phyloP scores from a whole-genome alignment of 1,140 invertebrate species.

The Charaxes varanes region DNA sequence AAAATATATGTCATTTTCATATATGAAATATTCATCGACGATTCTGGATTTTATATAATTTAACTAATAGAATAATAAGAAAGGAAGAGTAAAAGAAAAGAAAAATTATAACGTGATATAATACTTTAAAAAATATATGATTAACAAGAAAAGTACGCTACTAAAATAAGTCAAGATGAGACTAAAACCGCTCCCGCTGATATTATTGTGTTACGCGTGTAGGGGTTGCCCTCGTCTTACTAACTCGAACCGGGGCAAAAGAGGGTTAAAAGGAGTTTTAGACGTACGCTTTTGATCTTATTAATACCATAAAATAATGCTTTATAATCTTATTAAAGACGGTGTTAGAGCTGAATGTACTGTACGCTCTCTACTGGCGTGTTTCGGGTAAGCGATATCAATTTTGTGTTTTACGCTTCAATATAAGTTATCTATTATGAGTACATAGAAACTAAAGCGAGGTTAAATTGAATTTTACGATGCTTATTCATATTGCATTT shows the following conservation, averaged over 20 bases:
- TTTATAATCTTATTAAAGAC: conserved; percentile 80
- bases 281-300: conserved; percentile 48
- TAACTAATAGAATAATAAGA: no score
- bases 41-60: no score
- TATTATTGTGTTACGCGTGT: conserved; percentile 61
- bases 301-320: conserved; percentile 76
- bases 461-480: no score
- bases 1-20: no score
- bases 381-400: conserved; percentile 72
- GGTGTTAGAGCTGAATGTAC: conserved; percentile 74
- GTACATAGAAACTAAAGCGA: neutral
- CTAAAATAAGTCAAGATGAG: neutral
- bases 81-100: no score
- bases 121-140: no score
- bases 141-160: no score
- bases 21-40: no score
- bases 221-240: conserved; percentile 38
- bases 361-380: conserved; percentile 48
- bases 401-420: conserved; percentile 39
- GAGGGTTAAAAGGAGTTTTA: conserved; percentile 49
- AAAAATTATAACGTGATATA: no score
- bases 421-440: conserved; percentile 6
- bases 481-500: no score
- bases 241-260: conserved; percentile 26
- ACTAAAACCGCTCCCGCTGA: conserved; percentile 74